Base-by-base conservation (phyloP, 2,113 vertebrate genomes). In the Sprattus sprattus region DNA sequence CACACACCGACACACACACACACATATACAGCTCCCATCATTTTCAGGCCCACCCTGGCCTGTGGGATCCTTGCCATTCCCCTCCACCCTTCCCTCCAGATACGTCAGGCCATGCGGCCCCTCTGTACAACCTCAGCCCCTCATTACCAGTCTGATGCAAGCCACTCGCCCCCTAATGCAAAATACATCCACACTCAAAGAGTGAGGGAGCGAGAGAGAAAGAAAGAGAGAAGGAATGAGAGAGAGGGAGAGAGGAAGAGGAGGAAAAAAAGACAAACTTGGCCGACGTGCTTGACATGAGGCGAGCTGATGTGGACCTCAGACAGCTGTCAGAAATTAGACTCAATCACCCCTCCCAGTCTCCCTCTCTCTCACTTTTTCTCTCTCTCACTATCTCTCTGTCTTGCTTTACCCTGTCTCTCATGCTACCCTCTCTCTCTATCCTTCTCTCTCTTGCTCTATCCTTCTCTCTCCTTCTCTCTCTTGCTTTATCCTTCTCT, bases 301-400 rank as follows among this genome's bases (percentile, higher is more conserved):
- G 75, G 90, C 89, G 88, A 85, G 84, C 91, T 90, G 84, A 18
- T 54, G 86, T 64, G 25, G 89, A 89, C 88, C 90, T 57, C 90
- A 89, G 85, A 92, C 93, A 95, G 93, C 94, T 94, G 94, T 92
- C 94, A 93, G 88, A 93, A 91, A 94, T 95, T 93, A 95, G 88
- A 87, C 81, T 91, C 91, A 93, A 94, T 94, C 93, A 92, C 88
- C 88, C 89, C 64, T 32, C 64, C 11, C 64, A 25, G 10, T 32
- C 28, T 28, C 64, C 10, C 9, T 28, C n/a, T 71, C 25, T 28
- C 64, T 64, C 57, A n/a, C 57, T 64, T 22, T n/a, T n/a, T n/a
- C 57, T 9, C 22, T 22, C 20, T 22, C 3, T 60, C 22, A 28
- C n/a, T 67, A 6, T 25, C n/a, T 28, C 25, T 25, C 5, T 67